phyloP scores from a whole-genome alignment of 2,888 invertebrate species.

The Dascillus cervinus region DNA sequence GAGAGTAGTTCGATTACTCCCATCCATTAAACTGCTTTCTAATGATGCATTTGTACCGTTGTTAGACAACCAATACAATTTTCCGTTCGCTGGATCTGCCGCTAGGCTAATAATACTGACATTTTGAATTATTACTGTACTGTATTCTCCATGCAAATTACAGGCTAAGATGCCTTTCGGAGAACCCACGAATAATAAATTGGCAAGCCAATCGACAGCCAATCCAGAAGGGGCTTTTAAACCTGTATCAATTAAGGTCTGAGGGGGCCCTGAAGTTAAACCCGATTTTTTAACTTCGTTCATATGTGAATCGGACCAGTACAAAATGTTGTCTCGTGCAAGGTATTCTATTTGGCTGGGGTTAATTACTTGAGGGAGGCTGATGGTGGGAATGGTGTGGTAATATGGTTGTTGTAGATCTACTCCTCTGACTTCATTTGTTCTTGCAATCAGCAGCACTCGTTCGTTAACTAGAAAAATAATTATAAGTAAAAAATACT shows the following conservation, averaged over 20 bases:
- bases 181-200: constrained; percentile 62
- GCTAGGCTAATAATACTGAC: constrained; percentile 58
- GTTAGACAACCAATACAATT: constrained; percentile 46
- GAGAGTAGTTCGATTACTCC: constrained; percentile 41
- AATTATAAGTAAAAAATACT: no score
- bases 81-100: constrained; percentile 57
- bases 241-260: constrained; percentile 67
- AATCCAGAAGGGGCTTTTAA: constrained; percentile 59
- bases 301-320: constrained; percentile 70
- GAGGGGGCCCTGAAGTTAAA: constrained; percentile 59
- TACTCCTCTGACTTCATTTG: constrained; percentile 75
- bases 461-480: constrained; percentile 61
- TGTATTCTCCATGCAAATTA: constrained; percentile 65
- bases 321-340: constrained; percentile 57
- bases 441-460: constrained; percentile 68
- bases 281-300: constrained; percentile 67
- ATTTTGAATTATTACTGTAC: constrained; percentile 41
- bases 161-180: constrained; percentile 60
- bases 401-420: constrained; percentile 67
- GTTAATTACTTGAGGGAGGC: constrained; percentile 60
- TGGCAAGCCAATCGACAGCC: constrained; percentile 76
- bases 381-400: constrained; percentile 76
- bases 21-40: constrained; percentile 61
- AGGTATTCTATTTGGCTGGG: constrained; percentile 66
- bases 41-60: constrained; percentile 35